Percentiles rank a stretch among this genome's conserved stretches.
Conservation (phyloP, 1,140 invertebrate genomes). For the Cydia strobilella region DNA sequence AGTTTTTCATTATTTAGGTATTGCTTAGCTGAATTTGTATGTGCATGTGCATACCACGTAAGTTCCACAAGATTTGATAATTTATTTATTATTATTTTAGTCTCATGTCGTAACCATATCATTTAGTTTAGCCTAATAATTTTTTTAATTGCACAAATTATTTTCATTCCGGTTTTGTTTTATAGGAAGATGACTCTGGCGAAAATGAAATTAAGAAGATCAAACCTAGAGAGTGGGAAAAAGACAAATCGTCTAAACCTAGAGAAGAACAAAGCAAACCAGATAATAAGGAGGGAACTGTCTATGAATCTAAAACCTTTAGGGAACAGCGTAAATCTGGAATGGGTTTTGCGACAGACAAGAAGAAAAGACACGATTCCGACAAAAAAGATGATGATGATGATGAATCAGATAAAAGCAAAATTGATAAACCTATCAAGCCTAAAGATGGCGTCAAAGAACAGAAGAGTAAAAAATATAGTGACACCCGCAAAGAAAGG, state of each 20-base stretch:
- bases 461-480: constrained; percentile 76
- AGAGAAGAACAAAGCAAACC: constrained; percentile 75
- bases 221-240: constrained; percentile 74
- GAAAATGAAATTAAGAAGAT: constrained; percentile 77
- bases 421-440: constrained; percentile 70
- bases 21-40: constrained; percentile 15
- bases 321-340: constrained; percentile 66
- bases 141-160: neutral
- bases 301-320: constrained; percentile 70
- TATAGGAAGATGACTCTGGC: constrained; percentile 70
- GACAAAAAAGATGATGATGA: constrained; percentile 70
- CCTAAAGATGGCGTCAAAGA: constrained; percentile 69
- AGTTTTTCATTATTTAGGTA: constrained; percentile 25
- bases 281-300: constrained; percentile 58
- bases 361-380: constrained; percentile 68
- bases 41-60: neutral
- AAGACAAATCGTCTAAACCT: constrained; percentile 69
- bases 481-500: constrained; percentile 75
- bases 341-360: constrained; percentile 52
- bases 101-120: neutral
- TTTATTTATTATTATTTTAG: constrained; percentile 6
- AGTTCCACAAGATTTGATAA: neutral
- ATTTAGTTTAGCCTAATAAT: neutral
- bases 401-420: constrained; percentile 56
- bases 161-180: constrained; percentile 28